These are phyloP conservation scores for Protonibea diacanthus DNA, from an alignment of 2,797 vertebrate genomes.

Conservation along the genomic window DNA sequence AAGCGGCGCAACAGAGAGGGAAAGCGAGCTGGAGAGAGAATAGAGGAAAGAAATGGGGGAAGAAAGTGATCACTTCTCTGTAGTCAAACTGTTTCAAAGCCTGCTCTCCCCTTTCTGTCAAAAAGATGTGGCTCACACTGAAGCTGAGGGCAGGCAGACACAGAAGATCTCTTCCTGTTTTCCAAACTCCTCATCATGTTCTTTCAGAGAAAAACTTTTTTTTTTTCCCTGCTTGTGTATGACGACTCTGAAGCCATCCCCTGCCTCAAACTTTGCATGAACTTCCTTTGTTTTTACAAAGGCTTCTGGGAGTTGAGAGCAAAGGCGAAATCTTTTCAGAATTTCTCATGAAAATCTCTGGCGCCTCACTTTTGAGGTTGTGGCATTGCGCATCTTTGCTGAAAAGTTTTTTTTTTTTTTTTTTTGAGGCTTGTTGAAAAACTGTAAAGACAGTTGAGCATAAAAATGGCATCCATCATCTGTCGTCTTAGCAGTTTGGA, in stretches of 20 bases:
- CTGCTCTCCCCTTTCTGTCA: constrained; percentile 53
- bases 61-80: constrained; percentile 59
- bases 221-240: constrained; percentile 19
- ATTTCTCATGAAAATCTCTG: constrained; percentile 49
- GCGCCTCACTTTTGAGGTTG: constrained; percentile 48
- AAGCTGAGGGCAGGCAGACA: constrained; percentile 58
- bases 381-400: constrained; percentile 47
- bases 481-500: constrained; percentile 42
- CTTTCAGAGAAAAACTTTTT: constrained; percentile 57
- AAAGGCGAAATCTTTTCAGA: constrained; percentile 58
- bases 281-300: constrained; percentile 73
- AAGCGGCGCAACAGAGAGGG: constrained; percentile 13
- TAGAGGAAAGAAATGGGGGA: constrained; percentile 23
- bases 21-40: constrained; percentile 27
- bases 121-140: constrained; percentile 56
- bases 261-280: constrained; percentile 75
- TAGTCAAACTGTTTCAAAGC: constrained; percentile 70
- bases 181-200: constrained; percentile 71
- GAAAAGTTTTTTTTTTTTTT: constrained; percentile 38
- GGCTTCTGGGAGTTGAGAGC: constrained; percentile 60
- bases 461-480: constrained; percentile 23
- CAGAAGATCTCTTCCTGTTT: constrained; percentile 71
- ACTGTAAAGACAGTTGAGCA: constrained; percentile 32
- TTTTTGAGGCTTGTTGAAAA: constrained; percentile 35
- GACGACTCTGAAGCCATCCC: constrained; percentile 64